These are phyloP conservation scores for Coptodon rendalli DNA, from an alignment of 2,113 vertebrate species.

Conservation along the genomic window DNA sequence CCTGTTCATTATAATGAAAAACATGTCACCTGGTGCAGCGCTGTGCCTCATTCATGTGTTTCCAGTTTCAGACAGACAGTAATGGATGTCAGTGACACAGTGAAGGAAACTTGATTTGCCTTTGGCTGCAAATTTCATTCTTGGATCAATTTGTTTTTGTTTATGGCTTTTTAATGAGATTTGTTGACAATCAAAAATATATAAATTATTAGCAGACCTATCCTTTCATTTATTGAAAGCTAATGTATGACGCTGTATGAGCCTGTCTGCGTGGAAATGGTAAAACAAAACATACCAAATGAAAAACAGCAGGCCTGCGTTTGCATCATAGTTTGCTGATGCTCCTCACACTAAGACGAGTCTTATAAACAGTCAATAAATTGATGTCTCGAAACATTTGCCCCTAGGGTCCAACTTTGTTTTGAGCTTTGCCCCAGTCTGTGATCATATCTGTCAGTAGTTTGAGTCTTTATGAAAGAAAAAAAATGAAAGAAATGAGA, in stretches of 20 bases:
- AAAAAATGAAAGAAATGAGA: background rate
- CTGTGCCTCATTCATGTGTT: background rate
- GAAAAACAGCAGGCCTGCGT: background rate
- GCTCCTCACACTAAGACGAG: background rate
- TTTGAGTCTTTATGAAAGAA: slow-evolving; percentile 14
- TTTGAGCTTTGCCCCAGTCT: background rate
- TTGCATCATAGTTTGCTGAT: background rate
- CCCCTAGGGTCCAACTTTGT: background rate
- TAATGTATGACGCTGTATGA: background rate
- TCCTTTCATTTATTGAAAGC: background rate
- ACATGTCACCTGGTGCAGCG: background rate
- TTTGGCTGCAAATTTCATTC: background rate
- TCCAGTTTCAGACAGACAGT: background rate
- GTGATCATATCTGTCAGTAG: slow-evolving; percentile 49
- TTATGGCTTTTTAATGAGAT: background rate
- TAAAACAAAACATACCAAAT: background rate
- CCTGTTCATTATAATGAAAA: background rate
- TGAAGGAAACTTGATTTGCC: background rate
- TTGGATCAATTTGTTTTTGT: background rate
- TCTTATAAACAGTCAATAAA: slow-evolving; percentile 18
- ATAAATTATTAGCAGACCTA: background rate
- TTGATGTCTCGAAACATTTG: slow-evolving; percentile 30
- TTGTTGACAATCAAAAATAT: background rate
- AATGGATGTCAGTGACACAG: background rate
- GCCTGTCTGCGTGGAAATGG: background rate